A percentile compares a stretch with the other conserved stretches of the same genome.
Evolutionary conservation across 2,113 vertebrate genomes (phyloP).

Genomic region (Takifugu bimaculatus): DNA sequence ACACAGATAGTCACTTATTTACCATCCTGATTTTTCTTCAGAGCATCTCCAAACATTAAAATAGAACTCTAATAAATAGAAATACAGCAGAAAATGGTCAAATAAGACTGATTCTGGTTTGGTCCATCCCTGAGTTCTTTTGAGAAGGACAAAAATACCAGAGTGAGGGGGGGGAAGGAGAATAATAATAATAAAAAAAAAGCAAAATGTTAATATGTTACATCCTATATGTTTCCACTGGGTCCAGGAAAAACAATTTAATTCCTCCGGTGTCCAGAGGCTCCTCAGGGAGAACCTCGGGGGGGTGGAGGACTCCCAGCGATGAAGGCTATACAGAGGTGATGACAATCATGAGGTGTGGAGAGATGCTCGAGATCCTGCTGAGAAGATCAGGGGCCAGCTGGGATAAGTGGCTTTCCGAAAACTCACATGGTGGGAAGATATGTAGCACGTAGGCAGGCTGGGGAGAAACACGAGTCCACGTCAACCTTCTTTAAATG

Average conservation of each 20-base stretch:
- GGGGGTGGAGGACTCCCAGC: slow-evolving; percentile 21
- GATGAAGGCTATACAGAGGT: slow-evolving; percentile 85
- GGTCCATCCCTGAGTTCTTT: slow-evolving; percentile 68
- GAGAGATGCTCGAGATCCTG: slow-evolving; percentile 97
- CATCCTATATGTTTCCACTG: slow-evolving; percentile 51
- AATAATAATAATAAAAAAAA: slow-evolving; percentile 35
- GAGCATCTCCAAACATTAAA: slow-evolving; percentile 63
- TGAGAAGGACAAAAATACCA: slow-evolving; percentile 70
- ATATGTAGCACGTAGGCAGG: slow-evolving; percentile 98
- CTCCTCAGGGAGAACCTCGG: slow-evolving; percentile 42
- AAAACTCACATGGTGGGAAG: slow-evolving; percentile 97
- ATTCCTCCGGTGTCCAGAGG: slow-evolving; percentile 69
- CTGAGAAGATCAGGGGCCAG: slow-evolving; percentile 94
- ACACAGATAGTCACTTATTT: slow-evolving; percentile 47
- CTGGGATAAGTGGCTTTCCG: slow-evolving; percentile 92
- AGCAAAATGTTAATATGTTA: slow-evolving; percentile 36
- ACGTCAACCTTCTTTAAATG: no score
- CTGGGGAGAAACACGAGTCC: slow-evolving; percentile 56
- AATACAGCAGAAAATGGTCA: slow-evolving; percentile 76
- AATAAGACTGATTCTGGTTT: slow-evolving; percentile 73
- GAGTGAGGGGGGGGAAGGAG: slow-evolving; percentile 46
- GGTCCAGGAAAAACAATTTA: slow-evolving; percentile 37
- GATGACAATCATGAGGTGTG: slow-evolving; percentile 99
- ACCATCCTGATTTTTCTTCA: slow-evolving; percentile 58
- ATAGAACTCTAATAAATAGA: slow-evolving; percentile 76